A percentile compares a stretch with the other conserved stretches of the same genome.
Conservation (phyloP, 1,140 invertebrate species). For the Rhopalosiphum padi region DNA sequence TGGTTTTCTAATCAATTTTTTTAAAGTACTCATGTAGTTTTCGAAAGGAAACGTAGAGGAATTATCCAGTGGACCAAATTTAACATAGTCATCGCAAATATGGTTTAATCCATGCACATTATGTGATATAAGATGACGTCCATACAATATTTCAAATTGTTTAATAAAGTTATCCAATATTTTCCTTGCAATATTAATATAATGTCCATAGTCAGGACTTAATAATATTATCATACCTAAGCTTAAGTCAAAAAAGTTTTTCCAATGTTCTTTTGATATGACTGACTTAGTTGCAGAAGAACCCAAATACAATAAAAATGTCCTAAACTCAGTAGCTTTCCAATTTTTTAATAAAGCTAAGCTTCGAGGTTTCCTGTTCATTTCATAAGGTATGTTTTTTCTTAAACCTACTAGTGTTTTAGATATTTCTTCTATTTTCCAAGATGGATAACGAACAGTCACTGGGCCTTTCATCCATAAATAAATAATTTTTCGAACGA, state of each 20-base stretch:
- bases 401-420: constrained; percentile 58
- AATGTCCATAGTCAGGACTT: constrained; percentile 40
- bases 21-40: constrained; percentile 64
- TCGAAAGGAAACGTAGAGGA: constrained; percentile 62
- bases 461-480: constrained; percentile 61
- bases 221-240: constrained; percentile 62
- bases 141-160: constrained; percentile 60
- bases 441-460: constrained; percentile 8
- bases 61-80: constrained; percentile 63
- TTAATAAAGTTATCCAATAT: constrained; percentile 60
- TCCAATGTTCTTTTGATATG: constrained; percentile 62
- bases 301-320: constrained; percentile 65
- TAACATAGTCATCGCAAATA: constrained; percentile 64
- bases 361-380: constrained; percentile 62
- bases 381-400: constrained; percentile 60
- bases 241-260: constrained; percentile 64
- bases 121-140: constrained; percentile 60
- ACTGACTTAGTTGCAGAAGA: constrained; percentile 63
- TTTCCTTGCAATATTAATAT: constrained; percentile 57
- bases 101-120: constrained; percentile 63
- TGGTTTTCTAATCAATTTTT: constrained; percentile 61
- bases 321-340: constrained; percentile 66
- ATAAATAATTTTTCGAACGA: constrained; percentile 61
- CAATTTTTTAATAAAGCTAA: constrained; percentile 62
- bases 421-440: constrained; percentile 1